These are phyloP conservation scores for Melipona quadrifasciata DNA, from an alignment of 1,140 invertebrate species.

Conservation along the genomic window DNA sequence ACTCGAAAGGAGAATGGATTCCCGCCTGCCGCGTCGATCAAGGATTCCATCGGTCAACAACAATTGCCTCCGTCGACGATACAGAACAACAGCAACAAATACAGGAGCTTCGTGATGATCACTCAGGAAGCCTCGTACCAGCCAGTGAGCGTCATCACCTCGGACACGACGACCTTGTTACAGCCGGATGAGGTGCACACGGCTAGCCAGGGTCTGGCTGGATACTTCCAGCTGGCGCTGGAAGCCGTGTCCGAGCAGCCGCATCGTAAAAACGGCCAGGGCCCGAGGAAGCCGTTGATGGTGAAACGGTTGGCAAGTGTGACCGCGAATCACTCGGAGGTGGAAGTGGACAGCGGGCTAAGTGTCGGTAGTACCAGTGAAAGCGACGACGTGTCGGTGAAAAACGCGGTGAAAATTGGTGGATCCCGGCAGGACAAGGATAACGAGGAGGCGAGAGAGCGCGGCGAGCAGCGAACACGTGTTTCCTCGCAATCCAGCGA, in stretches of 20 bases:
- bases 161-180: constrained; percentile 87
- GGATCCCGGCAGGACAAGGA: constrained; percentile 26
- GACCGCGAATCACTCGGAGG: constrained; percentile 61
- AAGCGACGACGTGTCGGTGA: constrained; percentile 77
- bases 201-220: constrained; percentile 72
- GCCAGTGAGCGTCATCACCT: constrained; percentile 87
- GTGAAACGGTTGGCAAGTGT: constrained; percentile 63
- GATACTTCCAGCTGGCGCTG: constrained; percentile 79
- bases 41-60: constrained; percentile 56
- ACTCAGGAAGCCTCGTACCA: constrained; percentile 85
- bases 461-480: constrained; percentile 50
- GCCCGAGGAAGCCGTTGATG: constrained; percentile 69
- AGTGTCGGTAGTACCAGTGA: constrained; percentile 79
- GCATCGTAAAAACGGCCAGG: constrained; percentile 71
- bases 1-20: constrained; percentile 76
- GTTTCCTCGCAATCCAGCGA: constrained; percentile 62
- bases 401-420: constrained; percentile 58
- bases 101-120: constrained; percentile 93
- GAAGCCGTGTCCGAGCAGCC: constrained; percentile 73
- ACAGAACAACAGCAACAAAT: constrained; percentile 83
- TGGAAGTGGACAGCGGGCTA: constrained; percentile 75
- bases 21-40: constrained; percentile 61
- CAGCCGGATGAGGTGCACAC: constrained; percentile 77
- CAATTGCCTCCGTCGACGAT: constrained; percentile 47
- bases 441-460: constrained; percentile 32